Evolutionary conservation across 2,797 vertebrate species (phyloP), one percentile per base, ranked within the genome.

Genomic region (Poecilia velifera): DNA sequence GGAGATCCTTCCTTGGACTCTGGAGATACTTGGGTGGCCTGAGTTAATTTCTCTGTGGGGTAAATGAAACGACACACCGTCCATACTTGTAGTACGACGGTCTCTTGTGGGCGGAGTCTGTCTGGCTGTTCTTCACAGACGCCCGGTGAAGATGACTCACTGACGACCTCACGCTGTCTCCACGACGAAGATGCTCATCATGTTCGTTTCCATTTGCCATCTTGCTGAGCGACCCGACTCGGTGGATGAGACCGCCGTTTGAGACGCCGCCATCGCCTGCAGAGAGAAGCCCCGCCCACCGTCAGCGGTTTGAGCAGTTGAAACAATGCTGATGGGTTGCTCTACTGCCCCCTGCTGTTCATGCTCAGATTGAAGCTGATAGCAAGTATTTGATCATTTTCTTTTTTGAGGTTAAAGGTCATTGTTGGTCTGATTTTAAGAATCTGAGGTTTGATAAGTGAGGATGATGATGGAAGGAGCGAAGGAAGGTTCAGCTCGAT

Each of bases 181-280:
- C 87, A 1, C 77, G 74, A 9, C 74, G 72, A 28, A 66, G 49
- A 0, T 76, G 87, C 1, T 90, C 83, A 0, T 92, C 90, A 0
- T 84, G 82, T 5, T 94, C 93, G 3, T 72, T 84, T 53, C 90
- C 85, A 0, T 90, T 92, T 0, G 87, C 77, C 64, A 74, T 87
- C 84, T 92, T 94, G 13, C 86, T 90, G 51, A 94, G 78, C 0
- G 91, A 93, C 2, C 92, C 86, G 0, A 92, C 90, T 25, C 90
- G 88, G 73, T 94, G 91, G 72, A 94, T 82, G 68, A 92, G 86
- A 18, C 92, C 90, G 0, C 93, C 93, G 0, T 94, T 92, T 3
- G 89, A 91, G n/a, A 93, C 73, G 0, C 79, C 57, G 0, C 81
- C 46, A 1, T 92, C 91, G 9, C 73, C 73, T 75, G 39, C 6